phyloP scores from a whole-genome alignment of 2,113 vertebrate genomes.

The Potamarius usumacintae region DNA sequence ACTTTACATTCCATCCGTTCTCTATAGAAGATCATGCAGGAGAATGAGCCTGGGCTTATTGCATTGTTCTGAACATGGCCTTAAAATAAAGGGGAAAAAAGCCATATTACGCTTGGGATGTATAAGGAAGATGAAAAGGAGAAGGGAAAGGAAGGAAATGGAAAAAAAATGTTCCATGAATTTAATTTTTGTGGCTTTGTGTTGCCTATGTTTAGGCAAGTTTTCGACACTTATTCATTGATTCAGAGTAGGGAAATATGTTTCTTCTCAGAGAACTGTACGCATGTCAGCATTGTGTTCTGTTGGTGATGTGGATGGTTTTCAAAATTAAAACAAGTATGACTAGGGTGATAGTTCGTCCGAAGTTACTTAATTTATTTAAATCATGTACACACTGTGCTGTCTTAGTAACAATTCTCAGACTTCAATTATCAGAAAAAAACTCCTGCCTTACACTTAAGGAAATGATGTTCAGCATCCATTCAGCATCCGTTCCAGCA shows the following conservation, averaged over 20 bases:
- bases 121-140: background rate
- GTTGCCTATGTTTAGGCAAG: background rate
- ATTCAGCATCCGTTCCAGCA: background rate
- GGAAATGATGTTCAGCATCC: conserved; percentile 8
- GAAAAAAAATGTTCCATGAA: background rate
- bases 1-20: conserved; percentile 44
- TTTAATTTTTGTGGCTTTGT: background rate
- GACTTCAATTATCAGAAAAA: background rate
- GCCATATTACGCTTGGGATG: background rate
- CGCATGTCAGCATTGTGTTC: background rate
- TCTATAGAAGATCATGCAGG: conserved; percentile 25
- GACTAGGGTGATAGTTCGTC: background rate
- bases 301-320: background rate
- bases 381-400: background rate
- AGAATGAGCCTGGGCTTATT: conserved; percentile 4
- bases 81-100: conserved; percentile 12
- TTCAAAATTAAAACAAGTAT: background rate
- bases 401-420: background rate
- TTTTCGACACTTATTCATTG: background rate
- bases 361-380: background rate
- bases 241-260: background rate
- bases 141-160: background rate
- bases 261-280: background rate
- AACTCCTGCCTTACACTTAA: background rate
- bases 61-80: conserved; percentile 15